A percentile compares a stretch with the other conserved stretches of the same genome.
These are phyloP conservation scores for Drosophila longiperda DNA, from an alignment of 2,888 invertebrate species.

Conservation along the genomic window DNA sequence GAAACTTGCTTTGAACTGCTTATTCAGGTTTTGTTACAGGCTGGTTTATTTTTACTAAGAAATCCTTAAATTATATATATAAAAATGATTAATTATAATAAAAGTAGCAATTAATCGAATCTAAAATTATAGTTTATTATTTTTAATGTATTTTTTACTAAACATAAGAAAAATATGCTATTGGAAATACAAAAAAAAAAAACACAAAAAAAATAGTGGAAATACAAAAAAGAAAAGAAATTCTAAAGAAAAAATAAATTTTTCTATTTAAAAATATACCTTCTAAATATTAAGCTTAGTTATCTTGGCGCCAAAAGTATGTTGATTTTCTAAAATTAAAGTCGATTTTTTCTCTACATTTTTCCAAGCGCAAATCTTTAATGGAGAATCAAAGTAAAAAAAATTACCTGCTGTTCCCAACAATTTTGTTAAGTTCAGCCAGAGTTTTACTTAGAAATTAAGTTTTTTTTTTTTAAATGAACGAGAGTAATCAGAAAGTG, in stretches of 20 bases:
- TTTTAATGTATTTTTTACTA: too few species aligned
- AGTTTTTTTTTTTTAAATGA: constrained; percentile 18
- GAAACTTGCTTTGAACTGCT: not conserved
- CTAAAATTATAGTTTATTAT: too few species aligned
- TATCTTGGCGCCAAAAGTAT: not conserved
- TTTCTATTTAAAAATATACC: too few species aligned
- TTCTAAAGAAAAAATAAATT: too few species aligned
- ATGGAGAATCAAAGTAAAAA: not conserved
- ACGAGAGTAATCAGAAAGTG: constrained; percentile 5
- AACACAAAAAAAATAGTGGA: too few species aligned
- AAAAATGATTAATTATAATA: not conserved
- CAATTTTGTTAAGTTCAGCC: not conserved
- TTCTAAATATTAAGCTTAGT: not conserved
- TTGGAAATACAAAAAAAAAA: too few species aligned
- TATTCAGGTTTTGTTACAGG: not conserved
- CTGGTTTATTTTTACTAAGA: not conserved
- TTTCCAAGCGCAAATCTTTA: not conserved
- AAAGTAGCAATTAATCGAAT: too few species aligned
- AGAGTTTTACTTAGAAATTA: constrained; percentile 8
- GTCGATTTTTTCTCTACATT: not conserved
- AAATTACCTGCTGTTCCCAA: not conserved
- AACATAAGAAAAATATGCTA: too few species aligned
- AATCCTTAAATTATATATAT: not conserved
- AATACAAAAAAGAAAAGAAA: too few species aligned
- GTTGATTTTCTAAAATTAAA: not conserved